Evolutionary conservation across 2,113 vertebrate species (phyloP), one percentile per base, ranked within the genome.

Genomic region (Verasper variegatus): DNA sequence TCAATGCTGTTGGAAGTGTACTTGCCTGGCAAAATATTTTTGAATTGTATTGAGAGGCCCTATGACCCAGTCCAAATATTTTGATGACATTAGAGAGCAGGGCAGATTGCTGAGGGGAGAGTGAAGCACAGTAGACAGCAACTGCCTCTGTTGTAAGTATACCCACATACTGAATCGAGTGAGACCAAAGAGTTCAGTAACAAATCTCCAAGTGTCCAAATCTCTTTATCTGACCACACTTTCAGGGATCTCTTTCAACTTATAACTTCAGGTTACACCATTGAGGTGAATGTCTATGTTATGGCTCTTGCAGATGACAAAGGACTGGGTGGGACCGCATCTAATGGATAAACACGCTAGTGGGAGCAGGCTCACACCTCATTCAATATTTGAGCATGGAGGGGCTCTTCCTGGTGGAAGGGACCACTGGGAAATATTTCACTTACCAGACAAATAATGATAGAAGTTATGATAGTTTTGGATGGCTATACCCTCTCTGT

Each of bases 21-120:
- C 56, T 26, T 10, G 23, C 24, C 24, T 24, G 56, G 23, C 24
- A 57, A 57, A 57, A 26, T 57, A 26, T 57, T 57, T 57, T 57
- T 57, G 56, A 57, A 57, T 26, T 35, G 58, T 20, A 35, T 60
- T n/a, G 27, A 35, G 27, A 35, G 26, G 27, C 58, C 58, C 37
- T 5, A 12, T 35, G 58, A 35, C 27, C 58, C 18, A 60, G 58
- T 60, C 58, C 58, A 60, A 60, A 35, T 60, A 60, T 60, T 60
- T 31, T 20, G 27, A 10, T 60, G 58, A 60, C 27, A 31, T 60
- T 27, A 35, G 26, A 60, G 58, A 11, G 58, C 26, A 60, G 58
- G 20, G 15, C 7, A 27, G 56, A 35, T 31, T 60, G 7, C 57
- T 31, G 26, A 35, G 26, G 6, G 40, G 17, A 56, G 55, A 56